Percentiles rank a stretch among this genome's conserved stretches.
Conservation (phyloP, 1,140 invertebrate species). For the Trichonephila clavipes region DNA sequence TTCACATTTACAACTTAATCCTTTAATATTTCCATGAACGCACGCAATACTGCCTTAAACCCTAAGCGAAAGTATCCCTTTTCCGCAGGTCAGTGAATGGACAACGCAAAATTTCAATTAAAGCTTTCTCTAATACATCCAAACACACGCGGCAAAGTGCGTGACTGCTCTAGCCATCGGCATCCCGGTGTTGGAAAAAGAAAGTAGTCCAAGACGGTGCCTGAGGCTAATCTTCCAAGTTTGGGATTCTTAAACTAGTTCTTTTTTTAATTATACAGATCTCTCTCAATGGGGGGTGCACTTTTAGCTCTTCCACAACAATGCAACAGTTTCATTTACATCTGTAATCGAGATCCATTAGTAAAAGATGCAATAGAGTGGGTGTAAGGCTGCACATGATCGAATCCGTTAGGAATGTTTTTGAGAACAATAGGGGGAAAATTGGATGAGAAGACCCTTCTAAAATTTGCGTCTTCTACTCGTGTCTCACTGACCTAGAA, state of each 20-base stretch:
- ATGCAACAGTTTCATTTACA: background rate
- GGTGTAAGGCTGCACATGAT: background rate
- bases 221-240: background rate
- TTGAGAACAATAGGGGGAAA: constrained; percentile 29
- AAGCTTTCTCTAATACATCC: background rate
- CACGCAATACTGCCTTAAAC: too few relatives aligned
- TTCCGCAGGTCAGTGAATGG: background rate
- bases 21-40: too few relatives aligned
- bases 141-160: too few relatives aligned
- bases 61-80: background rate
- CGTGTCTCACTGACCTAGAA: constrained; percentile 50
- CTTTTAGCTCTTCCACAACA: background rate
- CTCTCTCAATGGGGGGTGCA: background rate
- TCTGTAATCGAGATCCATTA: background rate
- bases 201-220: background rate
- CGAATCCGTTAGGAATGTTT: background rate
- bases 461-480: background rate
- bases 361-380: background rate
- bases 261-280: background rate
- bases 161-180: background rate
- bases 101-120: background rate
- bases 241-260: background rate
- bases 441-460: background rate
- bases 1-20: too few relatives aligned
- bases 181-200: background rate